phyloP scores from a whole-genome alignment of 2,888 invertebrate species.

The Eristalis arbustorum region DNA sequence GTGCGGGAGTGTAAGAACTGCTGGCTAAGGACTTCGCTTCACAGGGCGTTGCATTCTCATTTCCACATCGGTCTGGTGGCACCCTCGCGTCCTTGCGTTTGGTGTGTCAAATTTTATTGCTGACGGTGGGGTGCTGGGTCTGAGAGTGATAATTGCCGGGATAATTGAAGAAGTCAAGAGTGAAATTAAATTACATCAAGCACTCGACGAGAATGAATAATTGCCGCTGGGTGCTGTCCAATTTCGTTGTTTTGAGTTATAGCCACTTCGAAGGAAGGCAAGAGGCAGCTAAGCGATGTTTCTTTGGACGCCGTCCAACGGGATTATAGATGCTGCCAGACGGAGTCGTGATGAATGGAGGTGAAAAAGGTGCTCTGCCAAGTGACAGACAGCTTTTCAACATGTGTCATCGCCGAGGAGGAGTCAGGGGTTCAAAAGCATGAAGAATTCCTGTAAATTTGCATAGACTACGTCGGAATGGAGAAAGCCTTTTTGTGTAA shows the following conservation, averaged over 20 bases:
- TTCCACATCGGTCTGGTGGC: background rate
- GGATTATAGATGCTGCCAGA: background rate
- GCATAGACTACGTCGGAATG: background rate
- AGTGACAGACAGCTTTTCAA: background rate
- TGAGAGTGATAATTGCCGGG: conserved; percentile 17
- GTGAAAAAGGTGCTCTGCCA: background rate
- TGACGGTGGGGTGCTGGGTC: conserved; percentile 4
- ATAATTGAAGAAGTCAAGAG: conserved; percentile 49
- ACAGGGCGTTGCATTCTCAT: conserved; percentile 3
- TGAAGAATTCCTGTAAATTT: background rate
- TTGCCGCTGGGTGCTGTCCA: conserved; percentile 1
- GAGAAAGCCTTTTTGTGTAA: background rate
- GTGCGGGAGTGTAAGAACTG: background rate
- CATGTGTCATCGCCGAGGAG: background rate
- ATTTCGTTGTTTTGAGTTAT: background rate
- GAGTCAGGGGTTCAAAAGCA: no score
- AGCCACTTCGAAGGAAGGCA: background rate
- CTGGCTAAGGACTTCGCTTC: conserved; percentile 14
- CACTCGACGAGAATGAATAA: background rate
- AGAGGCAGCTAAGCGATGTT: background rate
- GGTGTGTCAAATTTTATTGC: conserved; percentile 23
- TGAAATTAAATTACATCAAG: conserved; percentile 39
- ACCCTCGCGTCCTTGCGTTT: background rate
- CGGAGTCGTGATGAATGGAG: background rate
- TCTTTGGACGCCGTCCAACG: background rate